Base-by-base conservation (phyloP, 2,113 vertebrate genomes). In the Cavia porcellus region DNA sequence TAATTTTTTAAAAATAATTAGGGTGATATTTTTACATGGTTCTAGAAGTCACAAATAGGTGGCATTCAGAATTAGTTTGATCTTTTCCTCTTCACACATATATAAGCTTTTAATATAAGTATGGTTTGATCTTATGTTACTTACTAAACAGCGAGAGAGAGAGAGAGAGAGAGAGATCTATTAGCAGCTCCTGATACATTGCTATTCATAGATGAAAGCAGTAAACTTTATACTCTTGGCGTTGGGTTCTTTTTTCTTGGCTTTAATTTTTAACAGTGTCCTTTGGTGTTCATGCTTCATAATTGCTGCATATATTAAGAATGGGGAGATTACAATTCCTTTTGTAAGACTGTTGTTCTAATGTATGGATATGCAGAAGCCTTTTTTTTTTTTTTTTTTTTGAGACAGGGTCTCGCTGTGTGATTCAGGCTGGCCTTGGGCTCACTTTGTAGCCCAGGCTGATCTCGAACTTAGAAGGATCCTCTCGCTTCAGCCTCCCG, bases 21-120 rank as follows among this genome's bases (percentile, higher is more conserved):
- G 25, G 3, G 3, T 83, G 13, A 45, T 90, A 64, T n/a, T 15
- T 83, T 92, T 86, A 86, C 42, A 28, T 12, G 17, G 11, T 93
- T 87, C 45, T 38, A 47, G 50, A 95, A 82, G 50, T 96, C 28
- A 32, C 24, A 89, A 55, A 70, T 72, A 90, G 38, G 17, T 92
- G n/a, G 42, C 57, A 83, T 66, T 66, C 47, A 79, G 15, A 55
- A 79, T 86, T 91, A 35, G 68, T 93, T 81, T 95, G 5, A 35
- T 35, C 25, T 35, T 95, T 91, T 68, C 28, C 38, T 68, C 32
- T 14, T 92, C 35, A 24, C 19, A 55, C 42, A 32, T 90, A 85
- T 45, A 70, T 57, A 77, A 45, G 24, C 38, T 91, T 86, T 88
- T 79, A 72, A 83, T 81, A 38, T 93, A 77, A 8, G 80, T 92